Evolutionary conservation across 2,113 vertebrate species (phyloP).

Genomic region (Neotoma lepida): DNA sequence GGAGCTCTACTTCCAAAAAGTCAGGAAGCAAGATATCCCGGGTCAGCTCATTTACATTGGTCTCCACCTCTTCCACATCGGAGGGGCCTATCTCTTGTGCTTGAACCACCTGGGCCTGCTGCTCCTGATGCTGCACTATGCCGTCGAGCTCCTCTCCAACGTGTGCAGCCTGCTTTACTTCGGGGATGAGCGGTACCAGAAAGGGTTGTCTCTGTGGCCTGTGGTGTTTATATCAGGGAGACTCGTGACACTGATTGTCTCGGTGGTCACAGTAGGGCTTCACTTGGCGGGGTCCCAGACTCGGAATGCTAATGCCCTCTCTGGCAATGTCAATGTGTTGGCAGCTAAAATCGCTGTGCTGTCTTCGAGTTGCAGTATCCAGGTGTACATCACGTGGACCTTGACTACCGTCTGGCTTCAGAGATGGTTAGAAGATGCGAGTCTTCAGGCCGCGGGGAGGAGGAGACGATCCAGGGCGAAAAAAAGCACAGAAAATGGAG

Average conservation of each 20-base stretch:
- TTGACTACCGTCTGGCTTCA: conserved; percentile 96
- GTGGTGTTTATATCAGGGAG: conserved; percentile 93
- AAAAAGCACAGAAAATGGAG: conserved; percentile 95
- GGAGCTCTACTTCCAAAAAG: conserved; percentile 97
- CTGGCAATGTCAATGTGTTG: conserved; percentile 94
- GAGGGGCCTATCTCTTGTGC: conserved; percentile 94
- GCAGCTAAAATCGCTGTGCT: conserved; percentile 94
- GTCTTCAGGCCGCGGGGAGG: conserved; percentile 87
- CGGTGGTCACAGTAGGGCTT: conserved; percentile 95
- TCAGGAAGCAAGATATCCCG: conserved; percentile 95
- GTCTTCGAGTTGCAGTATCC: conserved; percentile 94
- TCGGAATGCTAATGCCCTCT: conserved; percentile 86
- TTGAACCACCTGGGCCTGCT: conserved; percentile 95
- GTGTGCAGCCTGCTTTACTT: conserved; percentile 95
- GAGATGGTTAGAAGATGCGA: conserved; percentile 90
- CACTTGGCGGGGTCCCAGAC: conserved; percentile 92
- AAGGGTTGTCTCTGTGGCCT: conserved; percentile 94
- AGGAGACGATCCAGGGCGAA: conserved; percentile 91
- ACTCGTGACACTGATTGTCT: conserved; percentile 93
- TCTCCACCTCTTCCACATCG: conserved; percentile 96
- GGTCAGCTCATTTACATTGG: conserved; percentile 95
- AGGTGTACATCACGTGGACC: conserved; percentile 98
- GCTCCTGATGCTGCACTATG: conserved; percentile 95
- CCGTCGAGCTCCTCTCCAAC: conserved; percentile 96
- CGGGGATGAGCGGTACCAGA: conserved; percentile 93